Percentiles rank a stretch among this genome's conserved stretches.
phyloP scores from a whole-genome alignment of 2,888 invertebrate species.

The Lycia hirtaria region DNA sequence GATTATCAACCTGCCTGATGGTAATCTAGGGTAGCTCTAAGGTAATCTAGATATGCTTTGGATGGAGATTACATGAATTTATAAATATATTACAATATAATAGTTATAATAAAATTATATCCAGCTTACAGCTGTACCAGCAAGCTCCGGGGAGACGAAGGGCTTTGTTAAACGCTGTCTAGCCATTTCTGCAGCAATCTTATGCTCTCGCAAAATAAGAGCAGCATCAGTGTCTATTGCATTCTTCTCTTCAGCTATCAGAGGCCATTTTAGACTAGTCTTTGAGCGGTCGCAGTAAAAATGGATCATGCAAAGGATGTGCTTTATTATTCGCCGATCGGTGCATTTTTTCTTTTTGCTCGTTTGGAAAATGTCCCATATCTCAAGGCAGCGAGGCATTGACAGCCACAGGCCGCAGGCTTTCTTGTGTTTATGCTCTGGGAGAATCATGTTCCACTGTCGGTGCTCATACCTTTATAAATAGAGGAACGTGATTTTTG shows the following conservation, averaged over 20 bases:
- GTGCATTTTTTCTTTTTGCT: slow-evolving; percentile 55
- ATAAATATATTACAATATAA: too few species aligned
- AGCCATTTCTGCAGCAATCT: slow-evolving; percentile 33
- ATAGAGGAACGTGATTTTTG: too few species aligned
- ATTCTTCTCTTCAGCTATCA: slow-evolving; percentile 56
- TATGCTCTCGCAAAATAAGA: slow-evolving; percentile 54
- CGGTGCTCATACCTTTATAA: slow-evolving; percentile 71
- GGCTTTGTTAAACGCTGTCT: slow-evolving; percentile 48
- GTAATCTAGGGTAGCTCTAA: too few species aligned
- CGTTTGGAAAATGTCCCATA: slow-evolving; percentile 65
- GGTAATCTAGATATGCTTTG: too few species aligned
- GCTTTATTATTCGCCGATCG: slow-evolving; percentile 56
- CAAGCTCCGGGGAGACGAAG: slow-evolving; percentile 65
- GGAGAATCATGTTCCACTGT: slow-evolving; percentile 71
- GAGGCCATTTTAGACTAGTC: slow-evolving; percentile 17
- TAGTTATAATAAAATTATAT: too few species aligned
- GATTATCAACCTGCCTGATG: too few species aligned
- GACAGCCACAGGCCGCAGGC: slow-evolving; percentile 64
- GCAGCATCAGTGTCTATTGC: slow-evolving; percentile 58
- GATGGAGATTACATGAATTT: too few species aligned
- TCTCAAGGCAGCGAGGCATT: slow-evolving; percentile 62
- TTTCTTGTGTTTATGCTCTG: slow-evolving; percentile 62
- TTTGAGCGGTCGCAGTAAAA: slow-evolving; percentile 52
- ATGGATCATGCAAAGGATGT: slow-evolving; percentile 64
- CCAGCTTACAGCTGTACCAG: slow-evolving; percentile 25